Conservation (phyloP, 2,113 vertebrate species). For the Oncorhynchus kisutch region DNA sequence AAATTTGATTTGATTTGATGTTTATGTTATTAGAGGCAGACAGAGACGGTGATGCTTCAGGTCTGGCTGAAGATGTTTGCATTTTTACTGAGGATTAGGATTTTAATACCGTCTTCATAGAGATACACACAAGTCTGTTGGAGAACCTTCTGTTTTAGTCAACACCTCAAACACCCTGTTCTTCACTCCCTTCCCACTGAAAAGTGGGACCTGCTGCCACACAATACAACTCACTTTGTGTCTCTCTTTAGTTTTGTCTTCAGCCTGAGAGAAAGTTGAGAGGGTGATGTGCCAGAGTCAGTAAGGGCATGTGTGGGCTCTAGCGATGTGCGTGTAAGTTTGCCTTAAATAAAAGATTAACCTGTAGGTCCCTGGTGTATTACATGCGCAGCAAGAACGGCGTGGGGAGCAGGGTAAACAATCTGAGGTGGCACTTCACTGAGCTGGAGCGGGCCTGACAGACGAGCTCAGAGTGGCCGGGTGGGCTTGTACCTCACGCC, state of each 20-base stretch:
- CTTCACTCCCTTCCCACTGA: slow-evolving; percentile 15
- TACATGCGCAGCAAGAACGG: slow-evolving; percentile 52
- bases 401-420: slow-evolving; percentile 56
- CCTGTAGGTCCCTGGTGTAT: slow-evolving; percentile 59
- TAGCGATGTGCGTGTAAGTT: slow-evolving; percentile 48
- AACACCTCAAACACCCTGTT: slow-evolving; percentile 14
- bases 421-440: slow-evolving; percentile 63
- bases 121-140: slow-evolving; percentile 9
- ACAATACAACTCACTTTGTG: neutral
- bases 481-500: slow-evolving; percentile 51
- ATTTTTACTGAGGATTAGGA: slow-evolving; percentile 37
- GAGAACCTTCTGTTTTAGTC: slow-evolving; percentile 20
- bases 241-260: no score
- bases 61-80: slow-evolving; percentile 25
- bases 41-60: slow-evolving; percentile 5
- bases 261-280: slow-evolving; percentile 8
- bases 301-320: slow-evolving; percentile 42
- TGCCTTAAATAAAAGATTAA: slow-evolving; percentile 73
- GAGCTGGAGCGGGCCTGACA: slow-evolving; percentile 41
- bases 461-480: slow-evolving; percentile 59
- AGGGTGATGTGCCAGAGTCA: slow-evolving; percentile 31
- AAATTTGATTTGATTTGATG: no score
- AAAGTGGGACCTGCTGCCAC: no score
- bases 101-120: slow-evolving; percentile 28
- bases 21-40: slow-evolving; percentile 37